phyloP scores from a whole-genome alignment of 1,140 invertebrate genomes.

The Triops longicaudatus region DNA sequence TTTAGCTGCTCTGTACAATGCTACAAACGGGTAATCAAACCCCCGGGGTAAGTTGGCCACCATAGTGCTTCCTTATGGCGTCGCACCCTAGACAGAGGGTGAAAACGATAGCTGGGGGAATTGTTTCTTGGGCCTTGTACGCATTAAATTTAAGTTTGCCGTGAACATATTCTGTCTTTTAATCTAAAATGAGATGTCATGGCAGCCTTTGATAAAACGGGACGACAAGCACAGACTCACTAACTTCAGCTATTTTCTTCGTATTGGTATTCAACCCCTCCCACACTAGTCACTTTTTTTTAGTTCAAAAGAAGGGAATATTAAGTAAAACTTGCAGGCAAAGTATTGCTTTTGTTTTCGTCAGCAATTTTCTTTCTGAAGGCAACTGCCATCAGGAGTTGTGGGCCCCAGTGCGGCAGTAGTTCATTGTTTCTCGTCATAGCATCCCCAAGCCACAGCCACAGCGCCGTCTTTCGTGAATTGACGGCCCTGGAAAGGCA shows the following conservation, averaged over 20 bases:
- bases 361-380: not conserved
- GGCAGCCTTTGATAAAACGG: not conserved
- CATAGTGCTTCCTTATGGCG: too few relatives aligned
- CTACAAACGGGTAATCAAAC: too few relatives aligned
- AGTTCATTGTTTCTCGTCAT: conserved; percentile 12
- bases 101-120: too few relatives aligned
- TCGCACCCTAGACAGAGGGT: too few relatives aligned
- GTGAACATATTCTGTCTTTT: not conserved
- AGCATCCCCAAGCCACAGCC: not conserved
- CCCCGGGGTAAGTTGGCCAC: too few relatives aligned
- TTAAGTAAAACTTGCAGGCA: not conserved
- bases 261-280: too few relatives aligned
- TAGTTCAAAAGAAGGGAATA: not conserved
- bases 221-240: not conserved
- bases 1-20: too few relatives aligned
- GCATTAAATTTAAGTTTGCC: not conserved
- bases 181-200: conserved; percentile 12
- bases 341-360: not conserved
- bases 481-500: not conserved
- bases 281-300: not conserved
- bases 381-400: not conserved
- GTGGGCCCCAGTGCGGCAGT: conserved; percentile 9
- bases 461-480: not conserved
- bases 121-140: too few relatives aligned
- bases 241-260: not conserved